Evolutionary conservation across 2,113 vertebrate genomes (phyloP).

Genomic region (Podarcis raffonei): DNA sequence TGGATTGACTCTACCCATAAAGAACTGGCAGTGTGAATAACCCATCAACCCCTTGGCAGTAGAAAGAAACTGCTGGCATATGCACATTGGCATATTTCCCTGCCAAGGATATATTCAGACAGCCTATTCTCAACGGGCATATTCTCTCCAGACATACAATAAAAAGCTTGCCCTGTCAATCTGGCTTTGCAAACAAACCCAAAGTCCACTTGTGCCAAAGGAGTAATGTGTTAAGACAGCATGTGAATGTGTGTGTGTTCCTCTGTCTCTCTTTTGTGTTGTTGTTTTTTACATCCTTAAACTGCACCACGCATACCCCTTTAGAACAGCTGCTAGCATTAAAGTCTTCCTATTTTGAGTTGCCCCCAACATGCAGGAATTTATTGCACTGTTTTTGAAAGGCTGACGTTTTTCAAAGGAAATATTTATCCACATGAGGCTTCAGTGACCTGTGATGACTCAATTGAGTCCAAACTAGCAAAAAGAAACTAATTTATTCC

Average conservation of each 20-base stretch:
- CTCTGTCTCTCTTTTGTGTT: background rate
- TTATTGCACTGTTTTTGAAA: conserved; percentile 47
- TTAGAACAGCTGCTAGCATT: conserved; percentile 28
- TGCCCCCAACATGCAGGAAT: conserved; percentile 18
- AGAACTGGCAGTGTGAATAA: background rate
- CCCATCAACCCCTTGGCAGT: background rate
- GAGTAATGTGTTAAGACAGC: background rate
- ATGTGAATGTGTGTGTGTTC: background rate
- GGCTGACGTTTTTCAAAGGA: conserved; percentile 52
- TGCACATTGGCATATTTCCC: background rate
- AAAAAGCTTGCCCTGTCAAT: background rate
- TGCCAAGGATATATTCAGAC: background rate
- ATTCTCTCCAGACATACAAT: background rate
- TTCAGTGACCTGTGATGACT: conserved; percentile 65
- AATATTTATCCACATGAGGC: conserved; percentile 58
- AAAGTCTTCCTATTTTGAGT: conserved; percentile 20
- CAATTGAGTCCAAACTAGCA: conserved; percentile 53
- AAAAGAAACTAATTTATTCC: conserved; percentile 55
- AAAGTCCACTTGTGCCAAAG: background rate
- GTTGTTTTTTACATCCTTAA: background rate
- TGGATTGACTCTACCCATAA: background rate
- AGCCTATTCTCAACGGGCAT: background rate
- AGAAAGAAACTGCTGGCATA: background rate
- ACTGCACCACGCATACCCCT: background rate
- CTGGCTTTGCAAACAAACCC: background rate